These are phyloP conservation scores for Pecten maximus DNA, from an alignment of 2,888 invertebrate genomes.

Conservation along the genomic window DNA sequence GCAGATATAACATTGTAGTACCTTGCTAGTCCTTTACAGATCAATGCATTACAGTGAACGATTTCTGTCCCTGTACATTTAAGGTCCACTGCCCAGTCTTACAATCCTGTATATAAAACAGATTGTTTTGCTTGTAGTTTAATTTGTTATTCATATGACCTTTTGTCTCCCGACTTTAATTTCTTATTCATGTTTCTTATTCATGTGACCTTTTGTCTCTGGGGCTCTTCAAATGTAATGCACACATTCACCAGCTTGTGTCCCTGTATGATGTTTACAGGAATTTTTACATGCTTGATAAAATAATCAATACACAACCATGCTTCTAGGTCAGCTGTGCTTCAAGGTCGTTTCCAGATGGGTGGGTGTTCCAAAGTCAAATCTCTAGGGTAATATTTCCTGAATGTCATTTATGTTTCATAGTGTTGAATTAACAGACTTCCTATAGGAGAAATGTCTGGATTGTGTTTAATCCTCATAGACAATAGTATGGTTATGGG, in stretches of 20 bases:
- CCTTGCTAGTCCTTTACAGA: no score
- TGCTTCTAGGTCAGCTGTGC: background rate
- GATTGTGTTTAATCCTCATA: background rate
- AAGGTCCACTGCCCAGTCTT: no score
- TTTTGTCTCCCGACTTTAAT: no score
- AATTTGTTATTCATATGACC: background rate
- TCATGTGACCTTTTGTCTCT: background rate
- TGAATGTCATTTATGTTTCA: background rate
- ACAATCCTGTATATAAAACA: no score
- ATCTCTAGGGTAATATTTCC: background rate
- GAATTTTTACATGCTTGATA: background rate
- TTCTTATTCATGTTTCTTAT: no score
- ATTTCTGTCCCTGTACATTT: no score
- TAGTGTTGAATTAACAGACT: background rate
- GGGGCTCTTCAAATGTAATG: background rate
- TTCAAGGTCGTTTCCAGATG: background rate
- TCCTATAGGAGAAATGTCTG: background rate
- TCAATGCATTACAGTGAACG: no score
- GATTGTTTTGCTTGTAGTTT: background rate
- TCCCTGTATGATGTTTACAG: background rate
- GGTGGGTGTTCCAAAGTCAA: background rate
- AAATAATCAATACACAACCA: background rate
- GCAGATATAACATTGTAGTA: no score
- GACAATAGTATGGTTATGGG: no score
- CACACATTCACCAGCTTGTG: background rate